Evolutionary conservation across 2,797 vertebrate species (phyloP).

Genomic region (Knipowitschia caucasica): DNA sequence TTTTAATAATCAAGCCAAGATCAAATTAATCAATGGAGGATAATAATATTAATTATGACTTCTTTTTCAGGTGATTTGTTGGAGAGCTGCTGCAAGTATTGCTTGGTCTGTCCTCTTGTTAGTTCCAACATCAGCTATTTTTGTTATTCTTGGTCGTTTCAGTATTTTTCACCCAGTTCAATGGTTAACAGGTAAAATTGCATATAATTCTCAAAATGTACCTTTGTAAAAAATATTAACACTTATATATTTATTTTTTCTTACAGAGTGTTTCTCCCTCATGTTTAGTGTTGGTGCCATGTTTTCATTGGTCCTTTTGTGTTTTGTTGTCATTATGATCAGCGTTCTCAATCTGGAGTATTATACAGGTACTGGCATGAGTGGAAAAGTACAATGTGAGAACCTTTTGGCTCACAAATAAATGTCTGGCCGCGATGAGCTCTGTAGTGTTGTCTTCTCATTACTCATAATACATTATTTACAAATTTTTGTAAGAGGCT

Average conservation of each 20-base stretch:
- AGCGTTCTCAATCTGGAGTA: conserved; percentile 87
- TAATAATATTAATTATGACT: not conserved
- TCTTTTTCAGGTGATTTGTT: conserved; percentile 81
- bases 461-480: too few relatives aligned
- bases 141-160: conserved; percentile 80
- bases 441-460: too few relatives aligned
- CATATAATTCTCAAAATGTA: not conserved
- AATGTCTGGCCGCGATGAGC: too few relatives aligned
- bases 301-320: conserved; percentile 85
- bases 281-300: conserved; percentile 77
- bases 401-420: too few relatives aligned
- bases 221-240: not conserved
- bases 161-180: conserved; percentile 84
- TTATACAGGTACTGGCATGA: conserved; percentile 82
- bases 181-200: conserved; percentile 80
- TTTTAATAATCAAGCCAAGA: too few relatives aligned
- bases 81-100: conserved; percentile 85
- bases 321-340: conserved; percentile 79
- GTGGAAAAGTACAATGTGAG: not conserved
- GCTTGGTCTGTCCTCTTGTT: conserved; percentile 87
- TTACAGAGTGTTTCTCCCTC: conserved; percentile 80
- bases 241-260: not conserved
- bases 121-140: conserved; percentile 78
- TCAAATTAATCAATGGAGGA: too few relatives aligned
- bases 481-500: too few relatives aligned